Percentiles rank a stretch among this genome's conserved stretches.
Conservation (phyloP, 1,140 invertebrate genomes). For the Gonioctena quinquepunctata region DNA sequence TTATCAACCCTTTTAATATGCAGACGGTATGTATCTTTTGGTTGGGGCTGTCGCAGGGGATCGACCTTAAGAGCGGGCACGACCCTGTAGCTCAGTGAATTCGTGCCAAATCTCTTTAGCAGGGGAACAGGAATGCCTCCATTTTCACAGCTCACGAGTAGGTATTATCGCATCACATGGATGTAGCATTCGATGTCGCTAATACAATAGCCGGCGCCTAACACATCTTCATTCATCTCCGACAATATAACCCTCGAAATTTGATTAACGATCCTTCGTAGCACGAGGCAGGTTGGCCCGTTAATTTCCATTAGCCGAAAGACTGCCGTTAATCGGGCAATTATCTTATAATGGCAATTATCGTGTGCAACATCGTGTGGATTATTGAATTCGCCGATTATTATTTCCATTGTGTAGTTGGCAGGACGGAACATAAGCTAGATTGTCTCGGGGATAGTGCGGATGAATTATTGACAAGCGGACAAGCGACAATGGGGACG, state of each 20-base stretch:
- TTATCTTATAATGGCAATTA: constrained; percentile 18
- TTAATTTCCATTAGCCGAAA: constrained; percentile 14
- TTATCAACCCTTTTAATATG: too few species aligned
- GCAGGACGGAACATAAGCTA: neutral
- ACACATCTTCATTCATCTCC: neutral
- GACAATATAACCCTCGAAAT: neutral
- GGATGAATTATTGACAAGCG: neutral
- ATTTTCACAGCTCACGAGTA: too few species aligned
- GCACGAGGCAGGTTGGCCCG: neutral
- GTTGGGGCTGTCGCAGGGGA: too few species aligned
- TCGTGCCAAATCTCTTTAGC: too few species aligned
- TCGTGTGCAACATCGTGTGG: constrained; percentile 11
- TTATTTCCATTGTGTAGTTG: constrained; percentile 10
- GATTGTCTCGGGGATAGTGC: constrained; percentile 3
- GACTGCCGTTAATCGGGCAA: constrained; percentile 5
- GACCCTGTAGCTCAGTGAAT: too few species aligned
- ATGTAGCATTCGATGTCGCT: too few species aligned
- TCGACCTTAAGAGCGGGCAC: too few species aligned
- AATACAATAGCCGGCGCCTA: too few species aligned
- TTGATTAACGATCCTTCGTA: neutral
- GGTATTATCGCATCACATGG: too few species aligned
- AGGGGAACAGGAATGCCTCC: too few species aligned
- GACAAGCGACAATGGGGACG: neutral
- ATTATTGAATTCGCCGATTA: constrained; percentile 12
- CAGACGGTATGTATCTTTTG: too few species aligned